Conservation (phyloP, 1,140 invertebrate genomes). For the Drosophila eugracilis region DNA sequence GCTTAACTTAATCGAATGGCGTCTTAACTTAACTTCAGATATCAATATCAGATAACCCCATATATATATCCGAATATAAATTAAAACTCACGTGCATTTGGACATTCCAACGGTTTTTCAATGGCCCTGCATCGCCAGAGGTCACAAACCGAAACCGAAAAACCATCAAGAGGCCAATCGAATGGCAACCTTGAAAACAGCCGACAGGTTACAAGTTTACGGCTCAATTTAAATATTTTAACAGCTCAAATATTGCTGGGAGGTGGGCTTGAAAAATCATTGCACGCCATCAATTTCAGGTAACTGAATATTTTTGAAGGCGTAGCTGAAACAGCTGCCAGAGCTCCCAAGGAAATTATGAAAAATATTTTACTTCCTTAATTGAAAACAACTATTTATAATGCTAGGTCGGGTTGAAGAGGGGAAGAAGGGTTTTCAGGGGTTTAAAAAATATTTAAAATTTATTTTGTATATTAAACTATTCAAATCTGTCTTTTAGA, state of each 20-base stretch:
- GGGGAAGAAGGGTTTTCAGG: not conserved
- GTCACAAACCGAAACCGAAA: slow-evolving; percentile 31
- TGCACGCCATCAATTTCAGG: slow-evolving; percentile 26
- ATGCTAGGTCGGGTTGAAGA: not conserved
- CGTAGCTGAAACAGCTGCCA: slow-evolving; percentile 25
- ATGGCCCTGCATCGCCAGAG: slow-evolving; percentile 57
- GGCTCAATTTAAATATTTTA: slow-evolving; percentile 77
- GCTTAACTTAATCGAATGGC: slow-evolving; percentile 33
- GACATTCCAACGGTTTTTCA: slow-evolving; percentile 57
- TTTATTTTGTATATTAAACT: not conserved
- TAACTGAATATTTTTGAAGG: slow-evolving; percentile 21
- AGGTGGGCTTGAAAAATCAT: not conserved
- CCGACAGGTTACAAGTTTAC: slow-evolving; percentile 72
- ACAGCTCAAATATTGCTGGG: slow-evolving; percentile 27
- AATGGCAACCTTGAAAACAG: slow-evolving; percentile 69
- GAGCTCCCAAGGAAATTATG: slow-evolving; percentile 20
- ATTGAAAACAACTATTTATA: slow-evolving; percentile 34
- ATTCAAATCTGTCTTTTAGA: too few species aligned
- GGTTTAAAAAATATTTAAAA: not conserved
- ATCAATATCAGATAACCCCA: slow-evolving; percentile 8
- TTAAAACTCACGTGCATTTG: slow-evolving; percentile 48
- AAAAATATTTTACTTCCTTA: slow-evolving; percentile 3
- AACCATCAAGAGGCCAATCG: slow-evolving; percentile 31
- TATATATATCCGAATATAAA: not conserved
- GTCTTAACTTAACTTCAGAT: slow-evolving; percentile 9